These are phyloP conservation scores for Copidosoma aretas DNA, from an alignment of 2,888 invertebrate species.

Conservation along the genomic window DNA sequence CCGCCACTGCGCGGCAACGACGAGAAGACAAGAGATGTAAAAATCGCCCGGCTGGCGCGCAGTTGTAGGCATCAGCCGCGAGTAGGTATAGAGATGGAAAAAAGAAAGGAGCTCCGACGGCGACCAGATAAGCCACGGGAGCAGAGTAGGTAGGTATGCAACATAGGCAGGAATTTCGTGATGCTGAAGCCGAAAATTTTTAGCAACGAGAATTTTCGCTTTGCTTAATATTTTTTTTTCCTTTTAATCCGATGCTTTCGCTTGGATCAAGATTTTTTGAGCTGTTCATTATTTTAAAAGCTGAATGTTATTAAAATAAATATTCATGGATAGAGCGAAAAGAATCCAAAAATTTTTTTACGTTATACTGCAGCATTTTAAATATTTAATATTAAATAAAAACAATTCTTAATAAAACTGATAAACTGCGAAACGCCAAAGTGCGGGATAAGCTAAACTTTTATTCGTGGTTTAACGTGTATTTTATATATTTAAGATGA, in stretches of 20 bases:
- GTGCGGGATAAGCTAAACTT: too few species aligned
- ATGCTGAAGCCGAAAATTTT: background rate
- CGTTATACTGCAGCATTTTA: too few species aligned
- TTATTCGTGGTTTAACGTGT: too few species aligned
- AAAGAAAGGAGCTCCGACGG: background rate
- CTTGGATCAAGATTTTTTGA: background rate
- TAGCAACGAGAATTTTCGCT: background rate
- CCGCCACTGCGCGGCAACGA: background rate
- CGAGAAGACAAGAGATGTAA: constrained; percentile 7
- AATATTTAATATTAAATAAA: too few species aligned
- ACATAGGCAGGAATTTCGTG: background rate
- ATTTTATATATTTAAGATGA: too few species aligned
- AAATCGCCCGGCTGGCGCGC: constrained; percentile 9
- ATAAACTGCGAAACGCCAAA: too few species aligned
- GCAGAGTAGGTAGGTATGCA: too few species aligned
- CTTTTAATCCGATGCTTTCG: background rate
- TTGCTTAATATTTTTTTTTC: background rate
- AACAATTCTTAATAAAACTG: too few species aligned
- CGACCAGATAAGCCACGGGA: background rate
- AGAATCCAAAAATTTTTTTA: background rate
- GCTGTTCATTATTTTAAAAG: background rate
- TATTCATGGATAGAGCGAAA: background rate
- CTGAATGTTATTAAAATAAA: too few species aligned
- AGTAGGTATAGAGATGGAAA: background rate
- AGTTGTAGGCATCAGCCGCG: background rate